Conservation (phyloP, 2,797 vertebrate genomes). For the Clarias fuscus region DNA sequence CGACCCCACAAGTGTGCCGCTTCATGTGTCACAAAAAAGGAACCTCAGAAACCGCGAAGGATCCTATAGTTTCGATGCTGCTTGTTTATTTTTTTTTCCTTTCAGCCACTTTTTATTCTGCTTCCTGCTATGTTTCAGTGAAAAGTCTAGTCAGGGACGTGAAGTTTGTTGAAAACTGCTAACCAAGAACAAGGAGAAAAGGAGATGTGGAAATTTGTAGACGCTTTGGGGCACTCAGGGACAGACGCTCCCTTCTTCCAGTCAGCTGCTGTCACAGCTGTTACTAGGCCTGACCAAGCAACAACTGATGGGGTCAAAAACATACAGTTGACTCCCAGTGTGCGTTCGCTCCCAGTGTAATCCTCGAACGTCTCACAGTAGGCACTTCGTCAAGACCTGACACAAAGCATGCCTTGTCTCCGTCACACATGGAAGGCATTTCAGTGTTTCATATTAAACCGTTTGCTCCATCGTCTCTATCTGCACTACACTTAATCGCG, state of each 20-base stretch:
- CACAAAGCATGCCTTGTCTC: constrained; percentile 3
- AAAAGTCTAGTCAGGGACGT: neutral
- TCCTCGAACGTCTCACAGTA: neutral
- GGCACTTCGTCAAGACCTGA: constrained; percentile 16
- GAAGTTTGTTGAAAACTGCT: neutral
- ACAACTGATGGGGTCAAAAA: constrained; percentile 58
- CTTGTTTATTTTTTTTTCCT: neutral
- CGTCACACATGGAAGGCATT: constrained; percentile 11
- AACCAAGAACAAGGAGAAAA: neutral
- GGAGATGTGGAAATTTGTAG: constrained; percentile 21
- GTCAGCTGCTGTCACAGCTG: constrained; percentile 66
- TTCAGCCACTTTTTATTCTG: neutral
- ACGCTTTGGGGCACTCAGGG: neutral
- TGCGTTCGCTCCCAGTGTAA: neutral
- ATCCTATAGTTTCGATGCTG: neutral
- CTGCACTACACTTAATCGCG: neutral
- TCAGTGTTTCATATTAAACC: neutral
- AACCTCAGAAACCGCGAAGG: constrained; percentile 24
- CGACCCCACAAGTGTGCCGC: neutral
- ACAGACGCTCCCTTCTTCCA: constrained; percentile 38
- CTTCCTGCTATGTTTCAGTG: constrained; percentile 6
- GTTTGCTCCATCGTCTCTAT: neutral
- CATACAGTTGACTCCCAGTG: constrained; percentile 20
- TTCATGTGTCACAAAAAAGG: constrained; percentile 18
- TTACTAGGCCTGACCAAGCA: constrained; percentile 48